Evolutionary conservation across 2,888 invertebrate genomes (phyloP), one percentile per base, ranked within the genome.

Genomic region (Hirtodrosophila alboralis): DNA sequence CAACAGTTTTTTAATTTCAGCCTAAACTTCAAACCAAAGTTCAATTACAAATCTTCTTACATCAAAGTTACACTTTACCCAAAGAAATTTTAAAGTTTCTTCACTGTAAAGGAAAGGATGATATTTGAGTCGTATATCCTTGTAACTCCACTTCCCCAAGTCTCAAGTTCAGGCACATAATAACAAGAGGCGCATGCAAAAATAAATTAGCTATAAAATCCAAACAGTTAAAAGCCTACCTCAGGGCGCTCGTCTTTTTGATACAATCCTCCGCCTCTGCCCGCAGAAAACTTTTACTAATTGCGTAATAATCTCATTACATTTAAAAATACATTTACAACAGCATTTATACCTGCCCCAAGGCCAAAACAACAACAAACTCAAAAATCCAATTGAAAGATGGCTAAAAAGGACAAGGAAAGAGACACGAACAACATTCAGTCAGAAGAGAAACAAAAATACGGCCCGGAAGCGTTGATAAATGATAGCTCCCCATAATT

Each of bases 301-400:
- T 81, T 81, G 81, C 84, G 84, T 75, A 86, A 86, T 81, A 81
- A 81, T 81, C 81, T 81, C 71, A 84, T 81, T 86, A 81, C 86
- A 81, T 86, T 81, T 84, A 81, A 84, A 81, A 86, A 86, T 68
- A 86, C 80, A 81, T 81, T 86, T 84, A 84, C 80, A 84, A 76
- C 68, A 70, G 74, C 70, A 85, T 81, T 81, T 75, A 76, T 85
- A 73, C 76, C 84, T 79, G 77, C 47, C 84, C 74, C 57, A 43
- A 72, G 70, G 80, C 75, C 61, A 61, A 70, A 36, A 18, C 4
- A 31, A 27, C 23, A 31, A 28, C 13, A 36, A 21, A 23, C 38
- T 13, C 13, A 6, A 33, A 9, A 34, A 14, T 9, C 38, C 33
- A 54, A 58, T 40, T 37, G 43, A 41, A 53, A 37, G 36, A 51